Base-by-base conservation (phyloP, 37 sponge, comb jelly and placozoan species). In the Dysidea cf. avara region DNA sequence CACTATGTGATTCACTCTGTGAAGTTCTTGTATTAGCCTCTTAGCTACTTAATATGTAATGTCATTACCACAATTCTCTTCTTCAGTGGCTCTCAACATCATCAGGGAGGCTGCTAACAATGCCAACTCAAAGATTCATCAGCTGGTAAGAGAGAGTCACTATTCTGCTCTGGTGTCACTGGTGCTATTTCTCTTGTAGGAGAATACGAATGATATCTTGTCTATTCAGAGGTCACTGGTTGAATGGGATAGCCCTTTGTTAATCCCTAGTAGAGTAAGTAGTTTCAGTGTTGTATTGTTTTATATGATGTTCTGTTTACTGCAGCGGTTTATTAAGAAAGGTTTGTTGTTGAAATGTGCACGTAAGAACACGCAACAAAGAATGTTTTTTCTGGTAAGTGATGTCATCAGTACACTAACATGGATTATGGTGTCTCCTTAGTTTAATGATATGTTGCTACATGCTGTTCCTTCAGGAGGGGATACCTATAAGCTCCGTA, bases 21-120 rank as follows among this genome's bases (percentile, higher is more conserved):
- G n/a, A n/a, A n/a, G n/a, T n/a, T n/a, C n/a, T n/a, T n/a, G n/a
- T n/a, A n/a, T n/a, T n/a, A n/a, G n/a, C n/a, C n/a, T n/a, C n/a
- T n/a, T n/a, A n/a, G n/a, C n/a, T n/a, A n/a, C n/a, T n/a, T n/a
- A n/a, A n/a, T n/a, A n/a, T n/a, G n/a, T n/a, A n/a, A n/a, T n/a
- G n/a, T n/a, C n/a, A n/a, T n/a, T n/a, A n/a, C n/a, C n/a, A n/a
- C n/a, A n/a, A n/a, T n/a, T n/a, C n/a, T n/a, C n/a, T n/a, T 75
- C 18, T 46, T 47, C 76, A 86, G 90, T 82, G 50, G 93, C 92
- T 18, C 80, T 96, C 33, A 62, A 69, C 25, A 80, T 82, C 34
- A 92, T 96, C 37, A 81, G 90, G 7, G 83, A 84, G 35, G 96
- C 96, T 48, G 96, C 96, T 24, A 82, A 91, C 55, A 72, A 61